Evolutionary conservation across 2,113 vertebrate species (phyloP), one percentile per base, ranked within the genome.

Genomic region (Lucifuga dentata): DNA sequence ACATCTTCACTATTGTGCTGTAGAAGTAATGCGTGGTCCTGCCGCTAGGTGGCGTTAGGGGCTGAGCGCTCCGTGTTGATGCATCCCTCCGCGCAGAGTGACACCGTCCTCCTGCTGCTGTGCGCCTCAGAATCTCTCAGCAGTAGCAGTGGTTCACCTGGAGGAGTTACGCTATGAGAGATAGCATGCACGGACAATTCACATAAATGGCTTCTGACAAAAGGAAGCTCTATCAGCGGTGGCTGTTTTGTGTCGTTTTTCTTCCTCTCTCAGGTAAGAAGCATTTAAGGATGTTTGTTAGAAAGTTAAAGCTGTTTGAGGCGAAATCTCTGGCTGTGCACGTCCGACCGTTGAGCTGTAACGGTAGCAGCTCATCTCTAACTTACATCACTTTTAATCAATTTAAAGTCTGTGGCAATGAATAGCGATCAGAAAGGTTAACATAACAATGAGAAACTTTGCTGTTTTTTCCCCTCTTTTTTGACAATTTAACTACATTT

Each of bases 171-270:
- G 21, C 74, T 43, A 53, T 41, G 60, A 64, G 44, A 76, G 51
- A 84, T 73, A 84, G 90, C 73, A 94, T 93, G 93, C 80, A 21
- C 63, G 63, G 59, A 90, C 73, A 68, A 74, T 61, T 84, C 8
- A 70, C 44, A 60, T 93, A 91, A 93, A 94, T 94, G 93, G 93
- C 86, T 86, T 85, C 63, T 68, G 80, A 88, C 52, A 83, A 86
- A 85, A 70, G 86, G 90, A 89, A 71, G 75, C 63, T 88, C 72
- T 78, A 84, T 63, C 90, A 88, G 82, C 92, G 73, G 44, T 64
- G 86, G 89, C 91, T 92, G 88, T 50, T 92, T 59, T 55, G 87
- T 19, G 62, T 81, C 6, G 26, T 86, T 44, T 82, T 90, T 72
- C 73, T 94, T 15, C 84, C 87, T 45, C 46, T 92, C 78, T 87